Evolutionary conservation across 2,888 invertebrate genomes (phyloP).

Genomic region (Muschampia plurimacula): DNA sequence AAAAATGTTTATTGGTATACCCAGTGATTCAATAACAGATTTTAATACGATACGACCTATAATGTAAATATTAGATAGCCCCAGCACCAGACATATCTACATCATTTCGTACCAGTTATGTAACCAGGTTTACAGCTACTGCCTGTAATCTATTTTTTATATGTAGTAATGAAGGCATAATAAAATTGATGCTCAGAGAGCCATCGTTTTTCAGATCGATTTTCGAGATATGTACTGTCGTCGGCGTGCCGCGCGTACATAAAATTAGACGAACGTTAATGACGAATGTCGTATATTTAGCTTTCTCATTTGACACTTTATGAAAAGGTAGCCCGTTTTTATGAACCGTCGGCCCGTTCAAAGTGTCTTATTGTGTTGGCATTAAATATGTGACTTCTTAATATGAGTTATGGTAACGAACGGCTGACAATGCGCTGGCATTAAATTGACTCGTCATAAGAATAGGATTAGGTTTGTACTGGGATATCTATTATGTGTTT

Average conservation of each 20-base stretch:
- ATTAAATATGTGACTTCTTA: conserved; percentile 73
- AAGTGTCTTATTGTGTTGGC: conserved; percentile 61
- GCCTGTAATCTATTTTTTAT: background rate
- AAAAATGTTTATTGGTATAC: too few species aligned
- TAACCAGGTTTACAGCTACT: background rate
- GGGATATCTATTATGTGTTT: conserved; percentile 64
- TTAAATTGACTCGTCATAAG: conserved; percentile 77
- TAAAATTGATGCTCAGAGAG: background rate
- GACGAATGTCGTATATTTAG: conserved; percentile 78
- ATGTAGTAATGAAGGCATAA: background rate
- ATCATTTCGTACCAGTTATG: background rate
- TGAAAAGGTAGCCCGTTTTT: conserved; percentile 74
- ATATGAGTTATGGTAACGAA: conserved; percentile 75
- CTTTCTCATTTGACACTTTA: conserved; percentile 66
- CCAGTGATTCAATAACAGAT: too few species aligned
- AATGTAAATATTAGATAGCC: too few species aligned
- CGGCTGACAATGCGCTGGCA: conserved; percentile 71
- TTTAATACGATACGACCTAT: too few species aligned
- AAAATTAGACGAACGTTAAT: conserved; percentile 72
- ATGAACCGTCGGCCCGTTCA: conserved; percentile 60
- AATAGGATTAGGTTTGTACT: conserved; percentile 79
- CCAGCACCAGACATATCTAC: too few species aligned
- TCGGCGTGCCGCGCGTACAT: conserved; percentile 56
- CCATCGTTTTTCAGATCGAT: conserved; percentile 14
- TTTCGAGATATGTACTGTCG: conserved; percentile 2